phyloP scores from a whole-genome alignment of 2,888 invertebrate species.

The Drosophila koepferae region DNA sequence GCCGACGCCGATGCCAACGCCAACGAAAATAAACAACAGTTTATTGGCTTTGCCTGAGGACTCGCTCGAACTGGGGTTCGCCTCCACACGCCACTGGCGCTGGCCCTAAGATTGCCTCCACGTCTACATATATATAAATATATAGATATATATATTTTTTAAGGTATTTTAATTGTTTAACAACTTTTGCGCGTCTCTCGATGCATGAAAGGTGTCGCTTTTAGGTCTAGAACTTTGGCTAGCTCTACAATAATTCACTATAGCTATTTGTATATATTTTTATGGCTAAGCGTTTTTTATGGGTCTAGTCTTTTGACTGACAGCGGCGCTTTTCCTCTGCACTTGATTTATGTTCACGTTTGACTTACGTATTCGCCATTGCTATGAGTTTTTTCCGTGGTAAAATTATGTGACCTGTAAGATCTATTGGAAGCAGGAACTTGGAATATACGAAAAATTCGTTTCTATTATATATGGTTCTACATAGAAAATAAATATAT shows the following conservation, averaged over 20 bases:
- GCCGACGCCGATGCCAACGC: slow-evolving; percentile 36
- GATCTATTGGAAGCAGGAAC: not conserved
- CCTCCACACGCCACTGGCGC: slow-evolving; percentile 10
- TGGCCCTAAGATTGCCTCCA: not conserved
- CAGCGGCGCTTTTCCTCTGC: slow-evolving; percentile 62
- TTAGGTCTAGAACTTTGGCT: slow-evolving; percentile 58
- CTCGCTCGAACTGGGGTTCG: slow-evolving; percentile 18
- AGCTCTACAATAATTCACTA: slow-evolving; percentile 47
- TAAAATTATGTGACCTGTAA: slow-evolving; percentile 5
- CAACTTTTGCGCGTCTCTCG: slow-evolving; percentile 63
- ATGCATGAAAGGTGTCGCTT: slow-evolving; percentile 65
- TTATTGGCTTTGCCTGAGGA: slow-evolving; percentile 67
- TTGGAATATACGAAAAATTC: not conserved
- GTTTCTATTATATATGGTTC: no score
- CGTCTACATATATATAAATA: not conserved
- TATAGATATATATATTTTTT: slow-evolving; percentile 22
- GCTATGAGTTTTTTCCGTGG: slow-evolving; percentile 6
- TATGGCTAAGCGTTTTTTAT: slow-evolving; percentile 47
- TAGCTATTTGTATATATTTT: slow-evolving; percentile 55
- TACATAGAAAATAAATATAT: no score
- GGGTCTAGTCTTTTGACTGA: slow-evolving; percentile 35
- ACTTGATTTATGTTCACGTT: slow-evolving; percentile 65
- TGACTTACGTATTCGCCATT: slow-evolving; percentile 50
- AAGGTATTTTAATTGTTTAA: slow-evolving; percentile 77
- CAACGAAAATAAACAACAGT: slow-evolving; percentile 76